A percentile compares a stretch with the other conserved stretches of the same genome.
Conservation (phyloP, 2,797 vertebrate species). For the Parambassis ranga region DNA sequence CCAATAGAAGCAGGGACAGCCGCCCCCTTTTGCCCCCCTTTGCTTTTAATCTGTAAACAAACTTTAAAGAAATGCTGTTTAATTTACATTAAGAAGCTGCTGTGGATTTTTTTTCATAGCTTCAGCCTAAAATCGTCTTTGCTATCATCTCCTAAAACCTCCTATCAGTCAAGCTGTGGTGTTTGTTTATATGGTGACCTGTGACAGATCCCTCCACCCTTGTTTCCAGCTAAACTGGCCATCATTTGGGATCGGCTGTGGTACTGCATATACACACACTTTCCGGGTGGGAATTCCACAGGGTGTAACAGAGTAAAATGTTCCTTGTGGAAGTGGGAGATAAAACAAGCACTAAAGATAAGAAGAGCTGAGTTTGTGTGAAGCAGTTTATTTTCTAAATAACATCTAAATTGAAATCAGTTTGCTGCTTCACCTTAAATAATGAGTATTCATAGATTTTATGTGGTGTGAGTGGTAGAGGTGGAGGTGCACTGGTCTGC, state of each 20-base stretch:
- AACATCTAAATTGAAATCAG: not conserved
- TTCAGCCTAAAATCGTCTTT: not conserved
- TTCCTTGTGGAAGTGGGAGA: conserved; percentile 20
- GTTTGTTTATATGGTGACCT: conserved; percentile 35
- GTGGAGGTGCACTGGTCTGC: not conserved
- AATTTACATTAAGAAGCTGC: too few species aligned
- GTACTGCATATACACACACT: conserved; percentile 77
- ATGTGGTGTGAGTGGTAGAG: rapidly evolving
- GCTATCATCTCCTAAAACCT: not conserved
- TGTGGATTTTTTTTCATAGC: too few species aligned
- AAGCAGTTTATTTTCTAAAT: conserved; percentile 1
- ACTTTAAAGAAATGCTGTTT: too few species aligned
- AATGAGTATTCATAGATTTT: not conserved
- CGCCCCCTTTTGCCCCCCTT: too few species aligned
- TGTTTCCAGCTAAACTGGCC: conserved; percentile 52
- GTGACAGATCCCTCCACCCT: conserved; percentile 17
- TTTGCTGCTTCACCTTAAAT: not conserved
- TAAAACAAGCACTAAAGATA: conserved; percentile 38
- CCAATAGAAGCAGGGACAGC: too few species aligned
- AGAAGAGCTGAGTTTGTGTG: not conserved
- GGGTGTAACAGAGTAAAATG: conserved; percentile 62
- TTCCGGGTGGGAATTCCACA: conserved; percentile 47
- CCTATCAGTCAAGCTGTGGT: not conserved
- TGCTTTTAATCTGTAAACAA: too few species aligned
- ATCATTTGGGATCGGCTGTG: conserved; percentile 55